phyloP scores from a whole-genome alignment of 2,888 invertebrate species.

The Scotopteryx bipunctaria region DNA sequence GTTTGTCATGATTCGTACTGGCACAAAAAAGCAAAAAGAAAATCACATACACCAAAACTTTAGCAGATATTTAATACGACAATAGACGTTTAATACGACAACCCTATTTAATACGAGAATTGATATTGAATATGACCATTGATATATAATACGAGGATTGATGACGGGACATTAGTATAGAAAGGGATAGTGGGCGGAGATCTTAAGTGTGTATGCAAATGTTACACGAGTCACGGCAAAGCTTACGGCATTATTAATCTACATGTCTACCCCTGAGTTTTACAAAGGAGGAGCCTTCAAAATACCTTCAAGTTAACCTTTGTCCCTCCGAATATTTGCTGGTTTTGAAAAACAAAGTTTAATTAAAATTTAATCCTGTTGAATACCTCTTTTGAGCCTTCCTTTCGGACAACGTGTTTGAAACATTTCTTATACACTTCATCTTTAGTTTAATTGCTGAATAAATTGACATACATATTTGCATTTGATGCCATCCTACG shows the following conservation, averaged over 20 bases:
- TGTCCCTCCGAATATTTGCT: constrained; percentile 7
- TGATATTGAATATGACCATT: too few relatives aligned
- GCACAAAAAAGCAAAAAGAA: too few relatives aligned
- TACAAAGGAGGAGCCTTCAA: not conserved
- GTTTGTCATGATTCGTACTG: too few relatives aligned
- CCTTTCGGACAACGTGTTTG: constrained; percentile 12
- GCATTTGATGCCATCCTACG: constrained; percentile 17
- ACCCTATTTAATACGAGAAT: too few relatives aligned
- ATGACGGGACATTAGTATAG: too few relatives aligned
- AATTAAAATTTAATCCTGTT: constrained; percentile 22
- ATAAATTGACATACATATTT: constrained; percentile 19
- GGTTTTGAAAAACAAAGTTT: constrained; percentile 14
- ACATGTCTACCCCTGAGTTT: not conserved
- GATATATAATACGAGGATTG: too few relatives aligned
- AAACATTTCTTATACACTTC: constrained; percentile 10
- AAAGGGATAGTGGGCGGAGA: too few relatives aligned
- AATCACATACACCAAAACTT: too few relatives aligned
- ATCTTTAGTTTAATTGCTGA: constrained; percentile 19
- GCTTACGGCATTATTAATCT: not conserved
- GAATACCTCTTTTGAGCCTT: constrained; percentile 15
- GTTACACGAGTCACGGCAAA: not conserved
- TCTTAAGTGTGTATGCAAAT: too few relatives aligned
- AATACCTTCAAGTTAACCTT: not conserved
- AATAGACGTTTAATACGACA: too few relatives aligned
- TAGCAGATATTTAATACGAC: too few relatives aligned